Percentiles rank a stretch among this genome's conserved stretches.
Evolutionary conservation across 1,140 invertebrate genomes (phyloP).

Genomic region (Penaeus indicus): DNA sequence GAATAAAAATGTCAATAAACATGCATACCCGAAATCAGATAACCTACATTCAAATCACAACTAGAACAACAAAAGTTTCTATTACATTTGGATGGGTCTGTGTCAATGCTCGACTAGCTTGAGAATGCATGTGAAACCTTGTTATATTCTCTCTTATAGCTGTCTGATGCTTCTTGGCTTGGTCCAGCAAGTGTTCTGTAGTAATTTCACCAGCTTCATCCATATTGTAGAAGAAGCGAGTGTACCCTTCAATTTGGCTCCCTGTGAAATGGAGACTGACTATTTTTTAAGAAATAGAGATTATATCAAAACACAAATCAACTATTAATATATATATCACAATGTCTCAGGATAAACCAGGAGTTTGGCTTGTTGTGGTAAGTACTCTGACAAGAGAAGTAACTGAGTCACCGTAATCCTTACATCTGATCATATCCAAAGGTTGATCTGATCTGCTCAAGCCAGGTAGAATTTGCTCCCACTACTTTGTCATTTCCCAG

Average conservation of each 20-base stretch:
- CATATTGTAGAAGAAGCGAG: constrained; percentile 84
- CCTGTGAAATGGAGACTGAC: constrained; percentile 68
- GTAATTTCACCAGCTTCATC: constrained; percentile 87
- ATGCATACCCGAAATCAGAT: not conserved
- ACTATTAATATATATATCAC: too few relatives aligned
- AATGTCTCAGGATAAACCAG: too few relatives aligned
- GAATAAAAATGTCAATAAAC: too few relatives aligned
- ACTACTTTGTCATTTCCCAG: constrained; percentile 94
- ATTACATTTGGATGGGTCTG: constrained; percentile 78
- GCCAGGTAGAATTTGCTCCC: constrained; percentile 93
- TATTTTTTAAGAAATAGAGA: constrained; percentile 47
- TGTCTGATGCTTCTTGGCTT: constrained; percentile 88
- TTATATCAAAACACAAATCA: not conserved
- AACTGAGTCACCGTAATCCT: constrained; percentile 37
- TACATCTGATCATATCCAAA: constrained; percentile 71
- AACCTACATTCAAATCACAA: not conserved
- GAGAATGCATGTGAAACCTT: constrained; percentile 90
- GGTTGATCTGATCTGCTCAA: constrained; percentile 85
- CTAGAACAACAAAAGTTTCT: constrained; percentile 22
- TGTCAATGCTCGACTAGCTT: constrained; percentile 86
- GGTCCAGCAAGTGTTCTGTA: constrained; percentile 85
- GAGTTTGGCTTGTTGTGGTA: too few relatives aligned
- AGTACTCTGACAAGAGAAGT: too few relatives aligned
- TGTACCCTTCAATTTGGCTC: constrained; percentile 79
- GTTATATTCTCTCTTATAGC: constrained; percentile 90